Evolutionary conservation across 2,888 invertebrate genomes (phyloP), one percentile per base, ranked within the genome.

Genomic region (Escarpia spicata): DNA sequence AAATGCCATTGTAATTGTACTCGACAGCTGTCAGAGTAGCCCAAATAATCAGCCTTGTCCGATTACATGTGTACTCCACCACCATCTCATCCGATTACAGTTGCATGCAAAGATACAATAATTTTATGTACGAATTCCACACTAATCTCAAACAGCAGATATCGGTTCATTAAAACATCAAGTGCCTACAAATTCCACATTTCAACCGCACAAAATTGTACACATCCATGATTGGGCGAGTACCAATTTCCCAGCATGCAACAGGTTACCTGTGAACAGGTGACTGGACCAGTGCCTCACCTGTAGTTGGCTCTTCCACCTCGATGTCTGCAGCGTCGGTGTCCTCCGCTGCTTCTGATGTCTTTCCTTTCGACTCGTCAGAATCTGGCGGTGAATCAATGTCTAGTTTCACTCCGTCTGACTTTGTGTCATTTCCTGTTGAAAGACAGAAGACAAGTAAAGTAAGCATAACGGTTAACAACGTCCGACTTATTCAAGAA

Each of bases 351-450:
- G 75, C 75, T 60, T 90, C 43, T 91, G 91, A 26, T 26, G 52
- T 92, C 58, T 92, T 90, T 91, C 12, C 43, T 92, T 92, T 75
- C 26, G 43, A 75, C 31, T 92, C 37, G 26, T 92, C 60, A 31
- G 43, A 37, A 44, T 60, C 45, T 12, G 60, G 43, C 26, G 60
- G 37, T 12, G 58, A 75, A 12, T 43, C 75, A 75, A 31, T 75
- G 75, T 75, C 75, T 75, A 75, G 75, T 75, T 44, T 91, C 43
- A 91, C 44, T 15, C 44, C 31, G 0, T 91, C 44, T 26, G 43
- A 91, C 43, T 44, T 91, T 2, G 91, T 91, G 43, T 91, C 31
- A 26, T 75, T 75, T 75, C 75, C 75, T 75, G 75, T 44, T 91
- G 8, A 37, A 4, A 91, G 44, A 43, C 43, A 90, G 10, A 90